Evolutionary conservation across 2,888 invertebrate genomes (phyloP).

Genomic region (Lepidonotus clava): DNA sequence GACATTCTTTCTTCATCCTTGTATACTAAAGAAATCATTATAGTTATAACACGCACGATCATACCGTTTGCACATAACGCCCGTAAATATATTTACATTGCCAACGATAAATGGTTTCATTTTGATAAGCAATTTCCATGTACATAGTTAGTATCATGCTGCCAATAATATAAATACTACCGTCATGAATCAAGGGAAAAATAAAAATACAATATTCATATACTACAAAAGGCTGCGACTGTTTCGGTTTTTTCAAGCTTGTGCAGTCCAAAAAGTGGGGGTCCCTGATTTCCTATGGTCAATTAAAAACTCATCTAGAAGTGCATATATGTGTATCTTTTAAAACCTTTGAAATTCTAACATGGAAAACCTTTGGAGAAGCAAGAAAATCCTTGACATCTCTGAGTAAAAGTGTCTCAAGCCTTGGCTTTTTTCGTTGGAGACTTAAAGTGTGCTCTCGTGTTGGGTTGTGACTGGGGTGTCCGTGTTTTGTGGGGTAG

Average conservation of each 20-base stretch:
- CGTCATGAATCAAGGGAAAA: not conserved
- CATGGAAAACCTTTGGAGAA: too few species aligned
- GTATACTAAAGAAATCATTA: too few species aligned
- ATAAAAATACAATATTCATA: not conserved
- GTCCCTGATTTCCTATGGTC: not conserved
- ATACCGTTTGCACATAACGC: not conserved
- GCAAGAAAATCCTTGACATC: too few species aligned
- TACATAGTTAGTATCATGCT: not conserved
- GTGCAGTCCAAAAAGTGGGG: not conserved
- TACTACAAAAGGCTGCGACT: not conserved
- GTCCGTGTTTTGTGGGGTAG: not conserved
- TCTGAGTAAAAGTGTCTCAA: not conserved
- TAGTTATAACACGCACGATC: too few species aligned
- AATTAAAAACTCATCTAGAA: conserved; percentile 7
- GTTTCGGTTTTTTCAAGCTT: conserved; percentile 13
- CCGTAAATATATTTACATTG: not conserved
- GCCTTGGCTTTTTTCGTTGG: conserved; percentile 22
- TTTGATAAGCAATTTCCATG: not conserved
- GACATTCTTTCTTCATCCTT: too few species aligned
- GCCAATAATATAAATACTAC: conserved; percentile 32
- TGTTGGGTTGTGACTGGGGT: not conserved
- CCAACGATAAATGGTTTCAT: not conserved
- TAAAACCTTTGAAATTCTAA: not conserved
- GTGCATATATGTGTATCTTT: not conserved
- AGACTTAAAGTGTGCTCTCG: conserved; percentile 19